A percentile compares a stretch with the other conserved stretches of the same genome.
These are phyloP conservation scores for Hirtodrosophila trivittata DNA, from an alignment of 2,888 invertebrate species.

Conservation along the genomic window DNA sequence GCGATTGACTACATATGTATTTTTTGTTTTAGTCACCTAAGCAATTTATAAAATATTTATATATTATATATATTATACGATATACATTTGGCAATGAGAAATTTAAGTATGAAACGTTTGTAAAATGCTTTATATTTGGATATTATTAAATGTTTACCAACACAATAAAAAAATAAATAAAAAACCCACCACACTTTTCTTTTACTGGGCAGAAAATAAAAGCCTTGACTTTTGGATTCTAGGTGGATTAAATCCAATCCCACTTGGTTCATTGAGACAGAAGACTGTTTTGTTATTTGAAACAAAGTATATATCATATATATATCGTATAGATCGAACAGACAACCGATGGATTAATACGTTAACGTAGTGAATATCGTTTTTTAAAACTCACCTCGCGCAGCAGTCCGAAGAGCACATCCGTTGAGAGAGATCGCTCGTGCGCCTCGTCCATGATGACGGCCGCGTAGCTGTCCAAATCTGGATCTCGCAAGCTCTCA, in stretches of 20 bases:
- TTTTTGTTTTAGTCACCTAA: slow-evolving; percentile 43
- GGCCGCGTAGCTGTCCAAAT: slow-evolving; percentile 98
- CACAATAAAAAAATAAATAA: slow-evolving; percentile 3
- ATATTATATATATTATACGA: slow-evolving; percentile 45
- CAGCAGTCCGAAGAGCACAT: slow-evolving; percentile 97
- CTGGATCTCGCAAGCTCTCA: slow-evolving; percentile 97
- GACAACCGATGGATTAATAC: no score
- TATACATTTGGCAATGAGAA: slow-evolving; percentile 62
- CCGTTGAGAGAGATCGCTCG: slow-evolving; percentile 98
- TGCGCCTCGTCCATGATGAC: slow-evolving; percentile 99
- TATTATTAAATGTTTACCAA: slow-evolving; percentile 75
- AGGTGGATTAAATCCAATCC: no score
- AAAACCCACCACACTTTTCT: no score
- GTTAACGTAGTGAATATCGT: no score
- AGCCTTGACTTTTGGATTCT: no score
- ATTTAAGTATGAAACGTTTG: slow-evolving; percentile 64
- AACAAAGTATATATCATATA: no score
- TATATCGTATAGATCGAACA: no score
- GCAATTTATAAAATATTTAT: slow-evolving; percentile 49
- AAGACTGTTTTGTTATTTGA: no score
- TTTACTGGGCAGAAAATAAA: no score
- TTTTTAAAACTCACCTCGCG: slow-evolving; percentile 93
- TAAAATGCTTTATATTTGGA: slow-evolving; percentile 75
- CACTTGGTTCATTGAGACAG: no score
- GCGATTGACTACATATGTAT: slow-evolving; percentile 12